Conservation (phyloP, 2,113 vertebrate genomes). For the Chionis minor region DNA sequence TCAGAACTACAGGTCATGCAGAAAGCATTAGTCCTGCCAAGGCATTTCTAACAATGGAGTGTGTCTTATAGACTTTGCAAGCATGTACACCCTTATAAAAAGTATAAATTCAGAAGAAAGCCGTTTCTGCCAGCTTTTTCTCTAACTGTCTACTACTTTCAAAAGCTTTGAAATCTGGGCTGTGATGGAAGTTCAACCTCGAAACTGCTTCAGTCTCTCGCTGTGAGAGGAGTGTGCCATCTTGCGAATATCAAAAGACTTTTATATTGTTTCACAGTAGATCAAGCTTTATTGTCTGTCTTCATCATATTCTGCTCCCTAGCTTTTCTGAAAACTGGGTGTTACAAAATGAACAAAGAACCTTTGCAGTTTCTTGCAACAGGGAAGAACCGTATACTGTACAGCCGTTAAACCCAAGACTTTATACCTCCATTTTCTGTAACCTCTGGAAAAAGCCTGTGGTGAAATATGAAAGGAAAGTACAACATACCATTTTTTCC, state of each 20-base stretch:
- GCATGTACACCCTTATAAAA: neutral
- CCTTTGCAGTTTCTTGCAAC: neutral
- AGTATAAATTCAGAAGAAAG: conserved; percentile 11
- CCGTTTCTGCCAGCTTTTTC: neutral
- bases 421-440: neutral
- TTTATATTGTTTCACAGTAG: neutral
- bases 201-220: neutral
- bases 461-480: neutral
- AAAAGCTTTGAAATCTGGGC: neutral
- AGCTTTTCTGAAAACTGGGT: neutral
- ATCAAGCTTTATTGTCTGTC: neutral
- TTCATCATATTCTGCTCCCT: neutral
- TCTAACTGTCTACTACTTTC: neutral
- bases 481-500: rapidly evolving
- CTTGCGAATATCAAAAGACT: neutral
- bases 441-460: neutral
- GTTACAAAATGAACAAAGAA: neutral
- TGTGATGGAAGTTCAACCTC: neutral
- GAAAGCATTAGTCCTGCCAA: neutral
- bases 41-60: neutral
- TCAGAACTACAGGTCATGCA: neutral
- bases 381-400: neutral
- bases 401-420: neutral
- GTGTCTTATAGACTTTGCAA: neutral
- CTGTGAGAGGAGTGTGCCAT: rapidly evolving